These are phyloP conservation scores for Neopipo cinnamomea DNA, from an alignment of 2,113 vertebrate species.

Conservation along the genomic window DNA sequence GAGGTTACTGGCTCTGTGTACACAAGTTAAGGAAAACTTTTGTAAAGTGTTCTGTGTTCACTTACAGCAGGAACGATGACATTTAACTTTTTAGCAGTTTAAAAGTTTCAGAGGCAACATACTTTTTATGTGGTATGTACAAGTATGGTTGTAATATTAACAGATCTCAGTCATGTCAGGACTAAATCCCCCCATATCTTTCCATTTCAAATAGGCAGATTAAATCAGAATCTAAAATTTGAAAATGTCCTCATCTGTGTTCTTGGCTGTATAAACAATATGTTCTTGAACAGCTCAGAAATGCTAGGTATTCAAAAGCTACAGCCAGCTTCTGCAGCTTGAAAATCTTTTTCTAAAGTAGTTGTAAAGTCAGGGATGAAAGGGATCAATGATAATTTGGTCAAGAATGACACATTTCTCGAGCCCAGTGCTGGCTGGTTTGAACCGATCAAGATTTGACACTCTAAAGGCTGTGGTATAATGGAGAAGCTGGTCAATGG, in stretches of 20 bases:
- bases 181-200: background rate
- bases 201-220: constrained; percentile 15
- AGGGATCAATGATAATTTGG: background rate
- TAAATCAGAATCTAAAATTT: constrained; percentile 18
- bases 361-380: background rate
- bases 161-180: background rate
- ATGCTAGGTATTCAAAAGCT: background rate
- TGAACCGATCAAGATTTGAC: rapidly evolving
- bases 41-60: background rate
- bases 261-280: background rate
- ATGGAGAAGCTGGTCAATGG: background rate
- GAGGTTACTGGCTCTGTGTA: constrained; percentile 8
- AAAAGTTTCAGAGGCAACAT: background rate
- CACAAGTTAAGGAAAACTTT: background rate
- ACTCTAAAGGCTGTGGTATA: background rate
- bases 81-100: constrained; percentile 1
- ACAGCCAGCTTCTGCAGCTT: background rate
- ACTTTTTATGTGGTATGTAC: background rate
- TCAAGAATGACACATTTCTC: background rate
- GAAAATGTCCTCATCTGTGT: background rate
- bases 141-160: background rate
- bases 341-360: background rate
- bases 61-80: background rate
- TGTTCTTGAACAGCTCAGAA: background rate
- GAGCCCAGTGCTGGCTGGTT: background rate